Percentiles rank a stretch among this genome's conserved stretches.
These are phyloP conservation scores for Corella eumyota DNA, from an alignment of 23 tunicate species.

Conservation along the genomic window DNA sequence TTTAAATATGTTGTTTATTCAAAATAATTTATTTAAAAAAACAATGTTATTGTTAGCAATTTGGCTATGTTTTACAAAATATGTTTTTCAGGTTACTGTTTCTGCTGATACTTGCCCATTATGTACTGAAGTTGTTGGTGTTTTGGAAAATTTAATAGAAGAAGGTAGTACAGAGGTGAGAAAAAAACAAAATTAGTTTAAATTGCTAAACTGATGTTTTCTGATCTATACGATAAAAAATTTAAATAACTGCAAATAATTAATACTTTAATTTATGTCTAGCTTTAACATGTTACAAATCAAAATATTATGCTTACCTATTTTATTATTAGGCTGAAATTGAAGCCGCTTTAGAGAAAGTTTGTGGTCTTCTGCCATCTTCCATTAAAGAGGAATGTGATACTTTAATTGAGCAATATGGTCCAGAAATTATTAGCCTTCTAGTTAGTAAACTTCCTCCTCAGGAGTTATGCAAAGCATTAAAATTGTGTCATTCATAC, in stretches of 20 bases:
- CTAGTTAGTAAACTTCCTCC: slow-evolving; percentile 11
- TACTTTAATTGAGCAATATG: slow-evolving; percentile 16
- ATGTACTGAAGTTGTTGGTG: background rate
- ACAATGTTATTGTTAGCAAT: no score
- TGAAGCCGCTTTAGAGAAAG: slow-evolving; percentile 18
- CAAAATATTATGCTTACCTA: no score
- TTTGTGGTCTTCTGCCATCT: slow-evolving; percentile 17
- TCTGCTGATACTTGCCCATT: background rate
- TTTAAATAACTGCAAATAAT: no score
- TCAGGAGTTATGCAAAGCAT: slow-evolving; percentile 4
- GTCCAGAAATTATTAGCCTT: slow-evolving; percentile 14
- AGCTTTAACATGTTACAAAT: no score
- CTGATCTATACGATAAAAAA: no score
- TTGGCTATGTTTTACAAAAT: no score
- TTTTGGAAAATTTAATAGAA: background rate
- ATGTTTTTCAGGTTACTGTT: background rate
- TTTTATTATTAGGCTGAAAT: slow-evolving; percentile 50
- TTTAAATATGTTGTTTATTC: no score
- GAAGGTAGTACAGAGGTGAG: background rate
- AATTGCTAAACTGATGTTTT: no score
- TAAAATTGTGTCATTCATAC: slow-evolving; percentile 1
- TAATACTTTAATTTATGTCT: no score
- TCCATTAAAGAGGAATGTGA: slow-evolving; percentile 21
- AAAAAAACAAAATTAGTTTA: no score
- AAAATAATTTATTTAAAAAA: no score